Percentiles rank a stretch among this genome's conserved stretches.
Evolutionary conservation across 2,797 vertebrate species (phyloP).

Genomic region (Premnoplex brunnescens): DNA sequence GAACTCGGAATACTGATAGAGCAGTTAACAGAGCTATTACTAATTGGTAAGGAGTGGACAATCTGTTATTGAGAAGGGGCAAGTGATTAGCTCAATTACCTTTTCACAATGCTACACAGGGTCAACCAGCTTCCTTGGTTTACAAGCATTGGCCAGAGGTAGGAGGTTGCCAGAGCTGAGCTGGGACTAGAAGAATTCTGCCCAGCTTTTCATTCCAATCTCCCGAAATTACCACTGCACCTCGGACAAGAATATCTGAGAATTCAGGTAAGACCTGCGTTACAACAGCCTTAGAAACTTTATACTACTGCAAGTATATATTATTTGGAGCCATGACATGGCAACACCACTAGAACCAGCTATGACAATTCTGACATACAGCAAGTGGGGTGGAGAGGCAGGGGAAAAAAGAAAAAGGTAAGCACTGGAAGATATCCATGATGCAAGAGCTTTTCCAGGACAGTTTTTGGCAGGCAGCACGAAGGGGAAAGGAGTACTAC

Average conservation of each 20-base stretch:
- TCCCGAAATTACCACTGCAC: not conserved
- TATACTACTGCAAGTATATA: not conserved
- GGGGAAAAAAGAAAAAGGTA: accelerated
- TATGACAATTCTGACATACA: not conserved
- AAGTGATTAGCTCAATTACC: not conserved
- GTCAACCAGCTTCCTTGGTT: not conserved
- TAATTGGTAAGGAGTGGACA: not conserved
- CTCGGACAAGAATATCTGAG: not conserved
- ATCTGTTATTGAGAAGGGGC: not conserved
- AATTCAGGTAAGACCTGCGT: accelerated
- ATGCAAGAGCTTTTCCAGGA: not conserved
- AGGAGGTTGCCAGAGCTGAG: not conserved
- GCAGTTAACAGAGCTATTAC: not conserved
- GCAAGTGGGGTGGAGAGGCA: accelerated
- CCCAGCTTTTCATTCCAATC: not conserved
- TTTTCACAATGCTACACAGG: not conserved
- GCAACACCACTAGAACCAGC: not conserved
- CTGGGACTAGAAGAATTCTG: not conserved
- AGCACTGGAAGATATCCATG: not conserved
- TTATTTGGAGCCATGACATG: not conserved
- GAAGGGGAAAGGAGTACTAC: not conserved
- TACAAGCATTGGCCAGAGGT: not conserved
- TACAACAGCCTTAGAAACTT: not conserved
- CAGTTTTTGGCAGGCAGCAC: not conserved
- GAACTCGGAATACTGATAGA: not conserved